These are phyloP conservation scores for Anguilla megastoma DNA, from an alignment of 2,797 vertebrate genomes.

Conservation along the genomic window DNA sequence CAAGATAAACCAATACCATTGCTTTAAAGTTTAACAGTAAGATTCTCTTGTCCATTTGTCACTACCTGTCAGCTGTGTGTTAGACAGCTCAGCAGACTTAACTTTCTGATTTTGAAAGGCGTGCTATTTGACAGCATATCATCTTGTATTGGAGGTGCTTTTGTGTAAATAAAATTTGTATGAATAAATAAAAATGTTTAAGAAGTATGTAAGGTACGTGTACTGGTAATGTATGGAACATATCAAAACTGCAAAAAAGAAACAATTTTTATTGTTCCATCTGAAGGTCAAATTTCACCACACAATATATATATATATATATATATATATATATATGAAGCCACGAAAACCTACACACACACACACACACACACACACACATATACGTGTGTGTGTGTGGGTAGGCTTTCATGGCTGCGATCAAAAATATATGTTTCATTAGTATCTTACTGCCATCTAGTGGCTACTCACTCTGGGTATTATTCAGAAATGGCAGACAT, in stretches of 20 bases:
- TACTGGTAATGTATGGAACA: neutral
- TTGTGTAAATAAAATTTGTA: neutral
- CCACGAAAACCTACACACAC: too few relatives aligned
- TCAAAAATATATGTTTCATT: conserved; percentile 21
- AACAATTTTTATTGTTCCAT: neutral
- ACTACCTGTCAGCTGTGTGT: neutral
- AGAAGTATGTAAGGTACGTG: neutral
- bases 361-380: too few relatives aligned
- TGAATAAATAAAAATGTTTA: neutral
- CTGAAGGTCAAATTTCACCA: conserved; percentile 1
- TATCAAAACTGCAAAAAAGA: neutral
- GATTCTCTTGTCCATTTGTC: conserved; percentile 8
- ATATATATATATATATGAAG: too few relatives aligned
- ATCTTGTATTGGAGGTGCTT: neutral
- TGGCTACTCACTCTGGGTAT: conserved; percentile 48
- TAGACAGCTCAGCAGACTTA: neutral
- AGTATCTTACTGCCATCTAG: conserved; percentile 70
- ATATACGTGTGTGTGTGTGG: too few relatives aligned
- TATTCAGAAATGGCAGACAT: neutral
- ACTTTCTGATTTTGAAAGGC: neutral
- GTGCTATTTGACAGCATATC: neutral
- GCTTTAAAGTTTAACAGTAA: neutral
- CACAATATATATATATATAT: neutral
- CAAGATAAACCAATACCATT: neutral
- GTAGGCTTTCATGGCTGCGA: neutral